Conservation (phyloP, 2,888 invertebrate species). For the Cryptocephalus primarius region DNA sequence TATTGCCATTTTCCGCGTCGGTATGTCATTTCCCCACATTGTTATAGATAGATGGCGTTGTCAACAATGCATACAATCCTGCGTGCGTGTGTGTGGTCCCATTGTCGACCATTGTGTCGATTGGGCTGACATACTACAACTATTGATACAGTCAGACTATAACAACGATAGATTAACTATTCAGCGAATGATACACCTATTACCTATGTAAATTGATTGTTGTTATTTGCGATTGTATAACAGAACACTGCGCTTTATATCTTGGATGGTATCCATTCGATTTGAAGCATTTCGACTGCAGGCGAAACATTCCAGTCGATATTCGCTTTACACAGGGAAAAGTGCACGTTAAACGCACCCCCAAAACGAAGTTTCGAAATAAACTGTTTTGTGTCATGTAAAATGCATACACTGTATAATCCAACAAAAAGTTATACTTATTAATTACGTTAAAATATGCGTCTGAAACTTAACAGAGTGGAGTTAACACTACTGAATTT, state of each 20-base stretch:
- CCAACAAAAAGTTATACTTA: too few relatives aligned
- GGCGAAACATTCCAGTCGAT: not conserved
- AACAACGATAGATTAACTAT: constrained; percentile 37
- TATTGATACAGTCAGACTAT: constrained; percentile 34
- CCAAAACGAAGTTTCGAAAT: too few relatives aligned
- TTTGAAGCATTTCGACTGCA: constrained; percentile 1
- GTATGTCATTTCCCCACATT: constrained; percentile 31
- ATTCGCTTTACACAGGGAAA: too few relatives aligned
- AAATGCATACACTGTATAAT: too few relatives aligned
- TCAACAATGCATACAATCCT: constrained; percentile 34
- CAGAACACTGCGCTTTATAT: not conserved
- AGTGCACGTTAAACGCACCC: too few relatives aligned
- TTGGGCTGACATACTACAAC: constrained; percentile 32
- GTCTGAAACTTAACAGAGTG: too few relatives aligned
- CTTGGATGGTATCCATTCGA: too few relatives aligned
- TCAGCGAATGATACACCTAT: constrained; percentile 36
- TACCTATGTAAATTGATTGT: constrained; percentile 36
- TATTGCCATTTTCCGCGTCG: constrained; percentile 25
- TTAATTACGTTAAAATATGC: too few relatives aligned
- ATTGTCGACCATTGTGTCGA: constrained; percentile 32
- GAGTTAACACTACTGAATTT: too few relatives aligned
- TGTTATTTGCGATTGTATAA: constrained; percentile 27
- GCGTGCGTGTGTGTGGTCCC: constrained; percentile 33
- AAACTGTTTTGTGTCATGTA: too few relatives aligned
- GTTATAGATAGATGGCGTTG: constrained; percentile 30